phyloP scores from a whole-genome alignment of 2,888 invertebrate genomes.

The Myopa tessellatipennis region DNA sequence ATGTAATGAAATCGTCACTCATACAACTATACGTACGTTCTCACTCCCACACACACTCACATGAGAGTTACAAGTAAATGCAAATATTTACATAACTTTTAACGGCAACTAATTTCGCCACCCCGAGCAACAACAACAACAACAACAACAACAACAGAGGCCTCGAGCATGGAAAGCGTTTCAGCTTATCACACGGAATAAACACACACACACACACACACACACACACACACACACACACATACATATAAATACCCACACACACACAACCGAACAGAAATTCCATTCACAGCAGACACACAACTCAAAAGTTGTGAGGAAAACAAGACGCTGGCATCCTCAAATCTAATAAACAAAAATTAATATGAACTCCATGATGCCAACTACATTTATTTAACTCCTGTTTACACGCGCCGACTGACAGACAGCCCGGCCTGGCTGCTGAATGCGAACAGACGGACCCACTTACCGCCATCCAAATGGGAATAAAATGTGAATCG shows the following conservation, averaged over 20 bases:
- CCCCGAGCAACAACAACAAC: neutral
- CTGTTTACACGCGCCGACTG: constrained; percentile 26
- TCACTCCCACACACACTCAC: neutral
- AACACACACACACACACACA: constrained; percentile 8
- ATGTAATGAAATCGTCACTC: neutral
- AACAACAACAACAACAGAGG: neutral
- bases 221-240: constrained; percentile 17
- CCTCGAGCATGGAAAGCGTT: constrained; percentile 5
- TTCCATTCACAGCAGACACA: no score
- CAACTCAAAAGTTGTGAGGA: no score
- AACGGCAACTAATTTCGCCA: constrained; percentile 20
- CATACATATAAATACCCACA: neutral
- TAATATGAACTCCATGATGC: neutral
- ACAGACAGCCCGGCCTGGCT: neutral
- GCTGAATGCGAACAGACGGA: constrained; percentile 29
- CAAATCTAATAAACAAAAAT: constrained; percentile 33
- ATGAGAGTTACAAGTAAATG: neutral
- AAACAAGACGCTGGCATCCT: neutral
- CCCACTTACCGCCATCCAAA: constrained; percentile 27
- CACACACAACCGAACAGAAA: no score
- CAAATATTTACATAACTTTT: constrained; percentile 38
- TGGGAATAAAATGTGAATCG: constrained; percentile 37
- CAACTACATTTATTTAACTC: constrained; percentile 26
- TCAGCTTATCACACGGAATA: constrained; percentile 36
- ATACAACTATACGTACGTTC: neutral